Conservation (phyloP, 2,797 vertebrate species). For the Synanceia verrucosa region DNA sequence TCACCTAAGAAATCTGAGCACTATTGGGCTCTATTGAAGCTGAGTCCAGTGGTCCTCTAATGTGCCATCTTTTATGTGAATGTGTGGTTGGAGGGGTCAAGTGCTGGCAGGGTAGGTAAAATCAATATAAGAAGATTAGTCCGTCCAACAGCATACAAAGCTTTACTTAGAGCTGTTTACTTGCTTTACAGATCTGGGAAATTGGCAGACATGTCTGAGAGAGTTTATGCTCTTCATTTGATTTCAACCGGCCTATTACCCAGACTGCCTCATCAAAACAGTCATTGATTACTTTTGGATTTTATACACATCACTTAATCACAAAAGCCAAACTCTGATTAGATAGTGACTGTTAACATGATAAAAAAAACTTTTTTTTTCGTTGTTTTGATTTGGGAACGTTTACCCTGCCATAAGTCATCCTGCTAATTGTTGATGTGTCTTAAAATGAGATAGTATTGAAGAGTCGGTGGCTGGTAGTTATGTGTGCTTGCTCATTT, state of each 20-base stretch:
- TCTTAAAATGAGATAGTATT: conserved; percentile 3
- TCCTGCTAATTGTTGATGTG: conserved; percentile 8
- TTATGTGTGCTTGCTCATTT: conserved; percentile 40
- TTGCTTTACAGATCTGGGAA: conserved; percentile 39
- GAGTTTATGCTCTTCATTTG: conserved; percentile 41
- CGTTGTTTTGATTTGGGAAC: background rate
- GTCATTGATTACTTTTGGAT: conserved; percentile 26
- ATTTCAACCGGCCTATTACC: conserved; percentile 33
- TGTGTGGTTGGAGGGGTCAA: conserved; percentile 33
- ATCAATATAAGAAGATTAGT: conserved; percentile 60
- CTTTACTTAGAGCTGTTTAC: conserved; percentile 53
- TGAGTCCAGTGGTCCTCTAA: conserved; percentile 21
- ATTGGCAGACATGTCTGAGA: conserved; percentile 24
- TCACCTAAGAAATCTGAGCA: conserved; percentile 2
- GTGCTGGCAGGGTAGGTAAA: conserved; percentile 31
- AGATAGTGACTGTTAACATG: conserved; percentile 20
- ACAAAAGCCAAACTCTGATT: conserved; percentile 21
- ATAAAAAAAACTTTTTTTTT: background rate
- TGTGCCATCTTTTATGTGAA: conserved; percentile 29
- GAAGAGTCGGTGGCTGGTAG: conserved; percentile 2
- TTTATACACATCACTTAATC: conserved; percentile 12
- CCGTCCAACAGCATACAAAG: conserved; percentile 39
- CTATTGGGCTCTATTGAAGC: no score
- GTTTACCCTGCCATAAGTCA: background rate
- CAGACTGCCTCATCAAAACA: conserved; percentile 16